Evolutionary conservation across 2,797 vertebrate species (phyloP), one percentile per base, ranked within the genome.

Genomic region (Phaenicophaeus curvirostris): DNA sequence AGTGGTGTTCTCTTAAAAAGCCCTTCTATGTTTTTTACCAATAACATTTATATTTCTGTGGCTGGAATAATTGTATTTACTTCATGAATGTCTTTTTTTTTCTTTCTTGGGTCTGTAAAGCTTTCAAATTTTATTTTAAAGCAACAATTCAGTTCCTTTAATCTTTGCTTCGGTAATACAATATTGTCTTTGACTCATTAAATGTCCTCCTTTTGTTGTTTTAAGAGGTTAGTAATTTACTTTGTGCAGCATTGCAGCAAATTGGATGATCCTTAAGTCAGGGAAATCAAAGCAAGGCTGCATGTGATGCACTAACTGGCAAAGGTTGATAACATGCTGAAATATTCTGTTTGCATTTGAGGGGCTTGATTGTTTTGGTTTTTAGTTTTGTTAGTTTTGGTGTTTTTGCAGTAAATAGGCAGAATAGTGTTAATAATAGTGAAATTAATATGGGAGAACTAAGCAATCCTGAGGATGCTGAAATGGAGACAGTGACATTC

Each of bases 181-280:
- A 8, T 85, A 79, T 78, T 91, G 63, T 85, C 86, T 96, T 95
- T 93, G 65, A 94, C 71, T 96, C 82, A 94, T 95, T 95, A 91
- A 74, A 76, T 68, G 25, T 69, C 51, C 28, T 87, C 11, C 39
- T 93, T 74, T 90, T 81, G 66, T 90, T 93, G 68, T 77, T 95
- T 68, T 85, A 42, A 71, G 59, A 87, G 59, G 68, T 85, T 80
- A 85, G 66, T 87, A 82, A 85, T 96, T 95, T 95, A 84, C 95
- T 96, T 96, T 96, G 68, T 92, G 87, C 68, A 89, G 63, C 75
- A 90, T 11, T 94, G 87, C 86, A 92, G 85, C 81, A 95, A 96
- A 95, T 54, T 74, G 77, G 53, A 48, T 81, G 88, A 67, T 94
- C 55, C 72, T 95, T 79, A 94, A 95, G 73, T 69, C 72, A 83